These are phyloP conservation scores for Archips crataeganus DNA, from an alignment of 2,888 invertebrate genomes.

Conservation along the genomic window DNA sequence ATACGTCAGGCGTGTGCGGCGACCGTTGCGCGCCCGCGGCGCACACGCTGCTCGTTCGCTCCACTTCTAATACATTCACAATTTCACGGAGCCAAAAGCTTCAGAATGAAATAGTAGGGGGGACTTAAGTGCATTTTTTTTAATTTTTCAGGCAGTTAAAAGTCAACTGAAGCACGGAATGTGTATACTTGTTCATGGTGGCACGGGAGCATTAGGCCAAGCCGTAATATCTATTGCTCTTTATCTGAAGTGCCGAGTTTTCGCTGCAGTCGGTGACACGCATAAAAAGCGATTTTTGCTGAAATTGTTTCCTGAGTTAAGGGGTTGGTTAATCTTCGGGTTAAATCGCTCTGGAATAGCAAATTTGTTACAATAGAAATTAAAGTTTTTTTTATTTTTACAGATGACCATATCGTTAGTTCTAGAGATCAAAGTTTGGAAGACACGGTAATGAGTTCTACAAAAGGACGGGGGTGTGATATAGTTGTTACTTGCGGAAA, in stretches of 20 bases:
- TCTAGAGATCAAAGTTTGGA: constrained; percentile 42
- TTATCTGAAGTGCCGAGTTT: constrained; percentile 56
- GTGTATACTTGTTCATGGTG: constrained; percentile 58
- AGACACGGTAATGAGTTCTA: constrained; percentile 30
- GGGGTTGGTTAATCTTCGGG: constrained; percentile 51
- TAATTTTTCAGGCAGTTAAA: constrained; percentile 50
- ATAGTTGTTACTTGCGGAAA: constrained; percentile 30
- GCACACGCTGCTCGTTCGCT: no score
- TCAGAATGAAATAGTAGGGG: no score
- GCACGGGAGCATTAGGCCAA: constrained; percentile 63
- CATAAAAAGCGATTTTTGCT: constrained; percentile 58
- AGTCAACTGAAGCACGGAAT: constrained; percentile 44
- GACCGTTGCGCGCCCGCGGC: no score
- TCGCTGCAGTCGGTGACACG: constrained; percentile 56
- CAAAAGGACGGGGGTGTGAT: constrained; percentile 18
- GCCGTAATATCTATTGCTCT: constrained; percentile 63
- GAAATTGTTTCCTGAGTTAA: constrained; percentile 58
- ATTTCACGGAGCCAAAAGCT: no score
- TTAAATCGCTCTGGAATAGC: not conserved
- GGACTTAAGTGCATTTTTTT: no score
- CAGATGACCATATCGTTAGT: constrained; percentile 43
- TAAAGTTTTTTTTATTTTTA: constrained; percentile 8
- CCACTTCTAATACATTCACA: not conserved
- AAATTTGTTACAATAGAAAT: not conserved
- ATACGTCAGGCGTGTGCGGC: no score